Evolutionary conservation across 2,113 vertebrate genomes (phyloP).

Genomic region (Saimiri boliviensis): DNA sequence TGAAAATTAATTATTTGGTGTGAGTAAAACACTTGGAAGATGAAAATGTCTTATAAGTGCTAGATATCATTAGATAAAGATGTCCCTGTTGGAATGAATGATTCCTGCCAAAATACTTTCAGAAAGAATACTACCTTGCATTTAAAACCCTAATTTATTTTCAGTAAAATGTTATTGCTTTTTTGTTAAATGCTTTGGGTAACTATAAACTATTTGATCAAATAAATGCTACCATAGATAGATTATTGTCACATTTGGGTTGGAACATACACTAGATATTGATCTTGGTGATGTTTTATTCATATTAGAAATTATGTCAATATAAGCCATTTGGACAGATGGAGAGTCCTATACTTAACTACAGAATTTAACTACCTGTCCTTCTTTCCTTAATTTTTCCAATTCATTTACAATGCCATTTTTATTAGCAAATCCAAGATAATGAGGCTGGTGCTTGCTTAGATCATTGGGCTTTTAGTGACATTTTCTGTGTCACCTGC

Average conservation of each 20-base stretch:
- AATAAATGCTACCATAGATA: slow-evolving; percentile 34
- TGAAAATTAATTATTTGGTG: slow-evolving; percentile 54
- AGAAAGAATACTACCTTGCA: slow-evolving; percentile 15
- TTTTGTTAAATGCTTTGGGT: slow-evolving; percentile 57
- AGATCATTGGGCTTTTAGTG: neutral
- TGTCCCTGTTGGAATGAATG: slow-evolving; percentile 36
- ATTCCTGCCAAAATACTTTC: slow-evolving; percentile 56
- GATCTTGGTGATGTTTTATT: slow-evolving; percentile 61
- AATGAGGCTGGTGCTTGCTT: slow-evolving; percentile 6
- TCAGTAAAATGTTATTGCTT: slow-evolving; percentile 41
- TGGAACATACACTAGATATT: slow-evolving; percentile 52
- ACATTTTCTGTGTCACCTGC: neutral
- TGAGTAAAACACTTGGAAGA: slow-evolving; percentile 52
- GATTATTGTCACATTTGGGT: slow-evolving; percentile 45
- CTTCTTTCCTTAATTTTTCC: slow-evolving; percentile 47
- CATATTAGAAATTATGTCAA: slow-evolving; percentile 21
- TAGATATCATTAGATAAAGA: slow-evolving; percentile 49
- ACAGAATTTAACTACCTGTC: slow-evolving; percentile 50
- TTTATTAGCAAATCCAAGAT: slow-evolving; percentile 53
- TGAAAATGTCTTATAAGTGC: slow-evolving; percentile 13
- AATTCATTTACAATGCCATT: slow-evolving; percentile 11
- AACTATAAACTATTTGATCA: slow-evolving; percentile 56
- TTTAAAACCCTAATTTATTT: slow-evolving; percentile 63
- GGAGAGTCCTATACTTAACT: slow-evolving; percentile 42
- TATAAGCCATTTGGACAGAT: slow-evolving; percentile 47